phyloP scores from a whole-genome alignment of 1,140 invertebrate genomes.

The Drosophila pallidifrons region DNA sequence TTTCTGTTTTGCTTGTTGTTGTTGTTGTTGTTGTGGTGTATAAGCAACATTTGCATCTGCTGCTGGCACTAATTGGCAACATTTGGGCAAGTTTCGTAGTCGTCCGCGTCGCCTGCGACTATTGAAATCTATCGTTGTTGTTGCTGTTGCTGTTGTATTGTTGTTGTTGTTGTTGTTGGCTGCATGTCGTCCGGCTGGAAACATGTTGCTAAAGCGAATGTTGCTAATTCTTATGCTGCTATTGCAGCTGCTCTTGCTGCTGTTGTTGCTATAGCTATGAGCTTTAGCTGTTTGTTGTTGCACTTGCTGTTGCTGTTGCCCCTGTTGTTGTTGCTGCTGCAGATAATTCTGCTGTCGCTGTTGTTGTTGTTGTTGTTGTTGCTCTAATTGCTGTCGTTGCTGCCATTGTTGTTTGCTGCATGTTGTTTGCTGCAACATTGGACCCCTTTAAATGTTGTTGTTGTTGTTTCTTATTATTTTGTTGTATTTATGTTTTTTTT shows the following conservation, averaged over 20 bases:
- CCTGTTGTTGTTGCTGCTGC: slow-evolving; percentile 28
- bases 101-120: slow-evolving; percentile 80
- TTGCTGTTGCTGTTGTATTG: slow-evolving; percentile 68
- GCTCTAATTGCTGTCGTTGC: slow-evolving; percentile 51
- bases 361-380: slow-evolving; percentile 39
- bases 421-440: slow-evolving; percentile 80
- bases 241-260: slow-evolving; percentile 27
- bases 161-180: slow-evolving; percentile 45
- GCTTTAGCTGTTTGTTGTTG: slow-evolving; percentile 47
- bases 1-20: slow-evolving; percentile 48
- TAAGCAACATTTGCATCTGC: slow-evolving; percentile 43
- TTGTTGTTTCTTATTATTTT: slow-evolving; percentile 39
- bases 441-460: slow-evolving; percentile 69
- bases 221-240: slow-evolving; percentile 25
- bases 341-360: slow-evolving; percentile 9
- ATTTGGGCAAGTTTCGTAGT: slow-evolving; percentile 58
- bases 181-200: slow-evolving; percentile 39
- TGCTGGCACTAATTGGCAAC: slow-evolving; percentile 65
- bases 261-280: slow-evolving; percentile 31
- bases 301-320: slow-evolving; percentile 28
- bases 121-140: slow-evolving; percentile 84
- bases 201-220: slow-evolving; percentile 50
- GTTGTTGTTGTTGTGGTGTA: slow-evolving; percentile 41
- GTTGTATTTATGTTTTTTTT: slow-evolving; percentile 51
- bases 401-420: slow-evolving; percentile 74